These are phyloP conservation scores for Danio aesculapii DNA, from an alignment of 2,797 vertebrate species.

Conservation along the genomic window DNA sequence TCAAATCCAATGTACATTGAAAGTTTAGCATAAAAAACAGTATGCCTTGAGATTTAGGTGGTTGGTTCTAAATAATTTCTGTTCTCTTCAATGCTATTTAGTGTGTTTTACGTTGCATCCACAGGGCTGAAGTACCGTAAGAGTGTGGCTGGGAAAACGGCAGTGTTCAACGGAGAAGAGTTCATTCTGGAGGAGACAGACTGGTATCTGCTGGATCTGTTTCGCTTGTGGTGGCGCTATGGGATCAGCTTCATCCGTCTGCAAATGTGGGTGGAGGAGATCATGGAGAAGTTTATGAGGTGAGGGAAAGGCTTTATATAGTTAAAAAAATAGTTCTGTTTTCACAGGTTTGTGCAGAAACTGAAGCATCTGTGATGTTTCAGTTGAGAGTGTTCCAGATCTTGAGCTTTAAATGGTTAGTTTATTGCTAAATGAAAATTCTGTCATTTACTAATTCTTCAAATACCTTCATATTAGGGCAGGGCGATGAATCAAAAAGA, in stretches of 20 bases:
- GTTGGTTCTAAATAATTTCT: too few species aligned
- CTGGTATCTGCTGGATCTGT: conserved; percentile 97
- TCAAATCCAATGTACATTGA: too few species aligned
- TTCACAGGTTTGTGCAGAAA: not conserved
- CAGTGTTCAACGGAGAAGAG: conserved; percentile 91
- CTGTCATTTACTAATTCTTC: too few species aligned
- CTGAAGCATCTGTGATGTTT: not conserved
- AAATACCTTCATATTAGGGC: too few species aligned
- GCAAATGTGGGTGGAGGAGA: conserved; percentile 99
- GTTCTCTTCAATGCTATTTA: not conserved
- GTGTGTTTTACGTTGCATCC: not conserved
- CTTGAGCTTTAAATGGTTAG: not conserved
- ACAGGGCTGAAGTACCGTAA: conserved; percentile 92
- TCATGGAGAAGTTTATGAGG: conserved; percentile 99
- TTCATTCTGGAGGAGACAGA: conserved; percentile 96
- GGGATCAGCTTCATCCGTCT: conserved; percentile 97
- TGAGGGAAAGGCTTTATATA: conserved; percentile 60
- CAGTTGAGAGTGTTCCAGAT: not conserved
- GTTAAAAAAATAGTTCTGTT: too few species aligned
- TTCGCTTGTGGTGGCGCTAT: conserved; percentile 98
- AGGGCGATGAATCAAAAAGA: too few species aligned
- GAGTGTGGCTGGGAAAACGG: conserved; percentile 90
- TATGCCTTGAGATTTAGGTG: too few species aligned
- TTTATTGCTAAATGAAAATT: too few species aligned
- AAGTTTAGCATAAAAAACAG: too few species aligned